A percentile compares a stretch with the other conserved stretches of the same genome.
phyloP scores from a whole-genome alignment of 1,140 invertebrate genomes.

The Penaeus japonicus region DNA sequence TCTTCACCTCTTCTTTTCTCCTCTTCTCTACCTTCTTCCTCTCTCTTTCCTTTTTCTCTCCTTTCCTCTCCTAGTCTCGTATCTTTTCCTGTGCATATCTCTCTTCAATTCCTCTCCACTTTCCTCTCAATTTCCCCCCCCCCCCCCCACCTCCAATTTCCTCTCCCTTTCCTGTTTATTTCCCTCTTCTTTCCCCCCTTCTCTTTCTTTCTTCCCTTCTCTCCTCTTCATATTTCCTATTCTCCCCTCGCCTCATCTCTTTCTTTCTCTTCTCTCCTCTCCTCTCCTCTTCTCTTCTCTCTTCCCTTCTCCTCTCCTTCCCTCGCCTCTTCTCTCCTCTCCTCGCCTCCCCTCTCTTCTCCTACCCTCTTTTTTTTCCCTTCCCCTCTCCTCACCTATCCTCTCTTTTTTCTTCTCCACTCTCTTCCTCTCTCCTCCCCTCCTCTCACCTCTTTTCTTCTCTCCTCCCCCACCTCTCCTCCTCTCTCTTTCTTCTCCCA shows the following conservation, averaged over 20 bases:
- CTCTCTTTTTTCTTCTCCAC: no score
- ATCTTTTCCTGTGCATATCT: background rate
- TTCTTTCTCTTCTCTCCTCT: background rate
- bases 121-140: no score
- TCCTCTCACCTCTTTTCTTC: no score
- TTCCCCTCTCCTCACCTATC: no score
- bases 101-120: background rate
- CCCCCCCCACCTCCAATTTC: no score
- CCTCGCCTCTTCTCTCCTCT: background rate
- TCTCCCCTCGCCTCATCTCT: background rate
- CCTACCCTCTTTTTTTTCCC: no score
- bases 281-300: background rate
- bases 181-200: no score
- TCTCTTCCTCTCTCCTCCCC: no score
- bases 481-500: no score
- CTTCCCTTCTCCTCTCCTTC: background rate
- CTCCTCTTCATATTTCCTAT: no score
- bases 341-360: background rate
- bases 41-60: background rate
- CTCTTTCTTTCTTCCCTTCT: background rate
- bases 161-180: no score
- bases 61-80: background rate
- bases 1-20: background rate
- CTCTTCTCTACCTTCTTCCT: background rate
- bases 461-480: no score